Evolutionary conservation across 1,140 invertebrate species (phyloP), one percentile per base, ranked within the genome.

Genomic region (Cheumatopsyche charites): DNA sequence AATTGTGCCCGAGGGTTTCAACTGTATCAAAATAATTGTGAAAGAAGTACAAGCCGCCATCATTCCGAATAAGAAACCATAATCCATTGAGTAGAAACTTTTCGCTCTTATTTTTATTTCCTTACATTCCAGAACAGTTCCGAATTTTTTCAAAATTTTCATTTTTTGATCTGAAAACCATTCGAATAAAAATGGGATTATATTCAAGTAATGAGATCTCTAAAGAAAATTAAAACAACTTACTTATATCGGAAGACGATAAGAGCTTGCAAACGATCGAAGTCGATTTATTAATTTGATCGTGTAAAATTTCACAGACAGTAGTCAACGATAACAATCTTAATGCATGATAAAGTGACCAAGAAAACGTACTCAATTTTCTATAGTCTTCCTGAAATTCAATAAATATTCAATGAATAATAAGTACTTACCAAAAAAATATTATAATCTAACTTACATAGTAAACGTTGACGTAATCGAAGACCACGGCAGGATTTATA

Each of bases 71-170:
- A 58, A 13, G 2, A 58, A 25, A n/a, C 23, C 25, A 25, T 25
- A 58, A 58, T 58, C 55, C 2, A 58, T 11, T 58, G 25, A 9
- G 23, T 25, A 58, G 25, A 58, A 58, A 58, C 55, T 25, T 58
- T 26, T 58, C 7, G 55, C 19, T 58, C 23, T 58, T 25, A 58
- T 58, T 23, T 19, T 58, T 9, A 58, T 21, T 21, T 58, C 55
- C 13, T 58, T 58, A n/a, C 6, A 23, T 25, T 58, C 55, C 21
- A 58, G 4, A 25, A 58, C 12, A 21, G 12, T 25, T 1, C 17
- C 55, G 21, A 58, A 58, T 25, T 58, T 23, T 23, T 58, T 58
- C 23, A 58, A 17, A 19, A 58, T n/a, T 4, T 36, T 36, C 29
- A 36, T 36, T 36, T 9, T n/a, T n/a, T n/a, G n/a, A n/a, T n/a